phyloP scores from a whole-genome alignment of 2,888 invertebrate genomes.

The Zygogramma bicolorata region DNA sequence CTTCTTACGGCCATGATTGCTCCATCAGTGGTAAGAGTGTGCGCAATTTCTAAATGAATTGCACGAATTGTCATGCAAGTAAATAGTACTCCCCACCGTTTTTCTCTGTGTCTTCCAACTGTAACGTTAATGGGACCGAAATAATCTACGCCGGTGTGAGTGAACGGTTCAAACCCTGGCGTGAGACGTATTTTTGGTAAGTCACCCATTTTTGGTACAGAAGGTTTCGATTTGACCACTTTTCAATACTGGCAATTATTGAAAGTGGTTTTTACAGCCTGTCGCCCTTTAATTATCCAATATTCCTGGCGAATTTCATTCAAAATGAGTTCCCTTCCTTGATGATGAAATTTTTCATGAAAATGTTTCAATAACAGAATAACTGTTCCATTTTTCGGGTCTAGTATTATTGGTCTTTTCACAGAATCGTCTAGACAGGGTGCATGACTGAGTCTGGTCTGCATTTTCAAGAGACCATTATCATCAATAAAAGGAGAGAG shows the following conservation, averaged over 20 bases:
- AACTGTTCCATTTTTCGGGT: background rate
- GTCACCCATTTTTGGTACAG: background rate
- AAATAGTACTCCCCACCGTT: no score
- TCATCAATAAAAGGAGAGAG: no score
- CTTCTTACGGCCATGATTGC: no score
- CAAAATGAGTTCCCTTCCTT: background rate
- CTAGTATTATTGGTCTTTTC: background rate
- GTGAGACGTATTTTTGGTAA: background rate
- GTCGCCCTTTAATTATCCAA: conserved; percentile 1
- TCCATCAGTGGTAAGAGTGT: no score
- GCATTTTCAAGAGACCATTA: background rate
- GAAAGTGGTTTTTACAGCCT: background rate
- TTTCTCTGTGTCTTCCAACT: no score
- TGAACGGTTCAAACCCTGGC: background rate
- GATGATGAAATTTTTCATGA: background rate
- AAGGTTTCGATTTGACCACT: background rate
- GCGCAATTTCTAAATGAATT: no score
- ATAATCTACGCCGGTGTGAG: background rate
- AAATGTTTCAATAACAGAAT: background rate
- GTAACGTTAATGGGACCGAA: no score
- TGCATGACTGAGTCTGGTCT: background rate
- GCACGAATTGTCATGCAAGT: no score
- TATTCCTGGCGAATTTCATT: no score
- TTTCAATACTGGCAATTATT: background rate
- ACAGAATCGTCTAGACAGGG: background rate